Base-by-base conservation (phyloP, 2,797 vertebrate genomes). In the Aulostomus chinensis region DNA sequence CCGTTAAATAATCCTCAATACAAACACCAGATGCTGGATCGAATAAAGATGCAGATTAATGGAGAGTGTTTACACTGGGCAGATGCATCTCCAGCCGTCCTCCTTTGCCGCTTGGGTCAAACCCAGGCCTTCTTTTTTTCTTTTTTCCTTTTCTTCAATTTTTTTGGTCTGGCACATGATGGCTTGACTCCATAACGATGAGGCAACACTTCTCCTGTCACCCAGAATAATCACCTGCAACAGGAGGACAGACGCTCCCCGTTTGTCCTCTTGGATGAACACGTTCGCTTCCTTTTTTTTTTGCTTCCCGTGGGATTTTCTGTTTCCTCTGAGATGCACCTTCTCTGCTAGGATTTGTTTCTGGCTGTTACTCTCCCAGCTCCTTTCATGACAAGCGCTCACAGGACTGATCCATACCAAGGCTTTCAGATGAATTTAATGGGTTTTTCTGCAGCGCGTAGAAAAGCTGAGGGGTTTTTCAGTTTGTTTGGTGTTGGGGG, bases 181-280 rank as follows among this genome's bases (percentile, higher is more conserved):
- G 37, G 28, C 13, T 42, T 47, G 20, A 0, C 16, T 32, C 40
- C 28, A 2, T 21, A 48, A 51, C 4, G 45, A 72, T 68, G 66
- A 76, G 26, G 36, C 28, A 7, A 39, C 58, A 34, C 22, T n/a
- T 70, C 65, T 65, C 17, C 58, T 1, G 28, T 47, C 15, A 32
- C 11, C 46, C 48, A 13, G 46, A 70, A 38, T 74, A 66, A 76
- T 78, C 66, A 50, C 43, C 63, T 33, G 57, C 14, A 63, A 69
- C 75, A 60, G 56, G 39, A 31, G 21, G 48, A 54, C 61, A 77
- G 65, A 71, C 64, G 67, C 65, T 62, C 48, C 2, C 7, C 10
- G 9, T 15, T n/a, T 37, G 11, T 52, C 38, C 8, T 30, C 14
- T 22, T 43, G 39, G 12, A 42, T 21, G 16, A 17, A 32, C n/a